Percentiles rank a stretch among this genome's conserved stretches.
Conservation (phyloP, 2,888 invertebrate species). For the Galerucella nymphaeae region DNA sequence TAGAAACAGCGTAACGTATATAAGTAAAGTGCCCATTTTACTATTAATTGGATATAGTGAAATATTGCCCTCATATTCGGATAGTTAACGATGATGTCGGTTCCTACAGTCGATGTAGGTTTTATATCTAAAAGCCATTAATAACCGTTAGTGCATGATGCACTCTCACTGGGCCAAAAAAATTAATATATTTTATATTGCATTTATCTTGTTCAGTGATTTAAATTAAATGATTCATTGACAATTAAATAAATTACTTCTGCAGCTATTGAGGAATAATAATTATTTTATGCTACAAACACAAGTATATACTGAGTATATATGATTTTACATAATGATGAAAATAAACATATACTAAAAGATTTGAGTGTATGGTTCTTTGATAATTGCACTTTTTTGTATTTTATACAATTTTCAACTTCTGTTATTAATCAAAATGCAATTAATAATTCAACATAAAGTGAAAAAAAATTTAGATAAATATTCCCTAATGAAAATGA, state of each 20-base stretch:
- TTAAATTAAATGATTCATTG: conserved; percentile 1
- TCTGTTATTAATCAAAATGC: too few relatives aligned
- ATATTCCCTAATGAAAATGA: too few relatives aligned
- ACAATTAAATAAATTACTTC: neutral
- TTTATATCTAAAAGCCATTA: conserved; percentile 14
- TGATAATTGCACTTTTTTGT: too few relatives aligned
- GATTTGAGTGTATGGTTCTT: too few relatives aligned
- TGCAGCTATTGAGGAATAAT: too few relatives aligned
- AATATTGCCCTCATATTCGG: conserved; percentile 31
- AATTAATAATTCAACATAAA: too few relatives aligned
- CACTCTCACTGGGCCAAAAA: neutral
- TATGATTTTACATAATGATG: too few relatives aligned
- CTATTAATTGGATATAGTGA: conserved; percentile 17
- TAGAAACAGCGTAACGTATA: neutral
- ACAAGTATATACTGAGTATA: too few relatives aligned
- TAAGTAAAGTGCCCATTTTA: conserved; percentile 1
- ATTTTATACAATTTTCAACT: too few relatives aligned
- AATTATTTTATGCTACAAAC: too few relatives aligned
- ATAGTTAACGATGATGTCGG: neutral
- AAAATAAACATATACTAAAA: too few relatives aligned
- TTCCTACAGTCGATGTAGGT: neutral
- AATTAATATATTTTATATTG: neutral
- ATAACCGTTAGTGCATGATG: neutral
- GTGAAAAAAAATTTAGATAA: too few relatives aligned
- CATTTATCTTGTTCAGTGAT: neutral